These are phyloP conservation scores for Polyommatus icarus DNA, from an alignment of 2,888 invertebrate species.

Conservation along the genomic window DNA sequence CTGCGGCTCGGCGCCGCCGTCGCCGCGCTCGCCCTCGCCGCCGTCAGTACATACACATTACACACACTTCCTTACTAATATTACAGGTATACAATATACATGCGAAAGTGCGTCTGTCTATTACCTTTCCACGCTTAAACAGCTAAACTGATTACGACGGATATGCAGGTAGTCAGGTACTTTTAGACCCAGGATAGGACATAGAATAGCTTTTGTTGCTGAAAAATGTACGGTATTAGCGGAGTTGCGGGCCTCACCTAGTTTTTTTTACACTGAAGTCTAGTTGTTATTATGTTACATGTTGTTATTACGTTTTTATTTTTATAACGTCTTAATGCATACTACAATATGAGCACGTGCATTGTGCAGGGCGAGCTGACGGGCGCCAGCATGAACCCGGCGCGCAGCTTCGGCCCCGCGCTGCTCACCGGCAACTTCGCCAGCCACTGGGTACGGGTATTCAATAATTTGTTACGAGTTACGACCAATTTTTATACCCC, in stretches of 20 bases:
- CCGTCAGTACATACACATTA: slow-evolving; percentile 68
- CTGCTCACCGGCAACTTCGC: slow-evolving; percentile 82
- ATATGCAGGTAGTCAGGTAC: no score
- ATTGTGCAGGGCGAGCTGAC: slow-evolving; percentile 83
- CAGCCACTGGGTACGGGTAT: slow-evolving; percentile 81
- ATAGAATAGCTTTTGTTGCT: no score
- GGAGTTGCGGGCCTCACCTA: no score
- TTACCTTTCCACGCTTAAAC: no score
- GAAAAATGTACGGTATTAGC: no score
- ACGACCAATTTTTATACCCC: neutral
- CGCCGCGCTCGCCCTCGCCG: slow-evolving; percentile 81
- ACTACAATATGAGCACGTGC: neutral
- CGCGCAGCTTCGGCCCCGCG: slow-evolving; percentile 86
- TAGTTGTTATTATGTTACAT: no score
- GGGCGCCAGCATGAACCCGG: slow-evolving; percentile 87
- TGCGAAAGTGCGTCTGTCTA: no score
- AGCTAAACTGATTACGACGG: no score
- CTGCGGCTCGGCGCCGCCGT: slow-evolving; percentile 84
- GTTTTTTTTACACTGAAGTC: no score
- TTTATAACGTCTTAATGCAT: neutral
- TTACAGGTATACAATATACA: no score
- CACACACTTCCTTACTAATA: neutral
- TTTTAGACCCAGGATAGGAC: no score
- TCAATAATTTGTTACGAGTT: neutral
- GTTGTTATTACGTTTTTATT: no score